These are phyloP conservation scores for Antheraea assamensis DNA, from an alignment of 2,888 invertebrate species.

Conservation along the genomic window DNA sequence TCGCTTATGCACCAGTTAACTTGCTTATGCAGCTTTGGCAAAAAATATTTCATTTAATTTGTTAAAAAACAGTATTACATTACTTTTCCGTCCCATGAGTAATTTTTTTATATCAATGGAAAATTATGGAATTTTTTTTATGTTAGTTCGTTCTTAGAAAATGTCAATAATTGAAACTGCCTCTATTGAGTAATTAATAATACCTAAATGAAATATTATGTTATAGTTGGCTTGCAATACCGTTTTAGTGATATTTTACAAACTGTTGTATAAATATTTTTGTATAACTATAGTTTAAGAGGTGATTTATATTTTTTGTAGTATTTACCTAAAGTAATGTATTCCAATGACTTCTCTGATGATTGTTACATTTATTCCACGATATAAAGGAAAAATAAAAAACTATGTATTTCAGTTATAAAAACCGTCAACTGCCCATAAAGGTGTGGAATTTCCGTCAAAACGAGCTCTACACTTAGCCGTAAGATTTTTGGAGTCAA, in stretches of 20 bases:
- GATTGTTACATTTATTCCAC: background rate
- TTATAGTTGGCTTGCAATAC: no score
- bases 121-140: background rate
- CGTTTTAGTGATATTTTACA: conserved; percentile 16
- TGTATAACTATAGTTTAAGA: conserved; percentile 6
- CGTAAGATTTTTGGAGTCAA: background rate
- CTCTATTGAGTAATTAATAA: background rate
- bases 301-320: background rate
- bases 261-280: conserved; percentile 18
- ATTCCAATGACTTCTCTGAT: background rate
- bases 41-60: background rate
- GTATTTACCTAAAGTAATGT: background rate
- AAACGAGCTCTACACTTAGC: background rate
- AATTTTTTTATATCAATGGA: background rate
- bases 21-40: background rate
- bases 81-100: background rate
- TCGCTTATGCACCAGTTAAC: background rate
- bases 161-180: background rate
- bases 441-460: background rate
- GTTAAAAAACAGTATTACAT: background rate
- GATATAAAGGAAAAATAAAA: background rate
- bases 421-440: background rate
- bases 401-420: background rate
- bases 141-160: background rate
- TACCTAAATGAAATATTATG: no score